Base-by-base conservation (phyloP, 2,797 vertebrate species). In the Pelochelys cantorii region DNA sequence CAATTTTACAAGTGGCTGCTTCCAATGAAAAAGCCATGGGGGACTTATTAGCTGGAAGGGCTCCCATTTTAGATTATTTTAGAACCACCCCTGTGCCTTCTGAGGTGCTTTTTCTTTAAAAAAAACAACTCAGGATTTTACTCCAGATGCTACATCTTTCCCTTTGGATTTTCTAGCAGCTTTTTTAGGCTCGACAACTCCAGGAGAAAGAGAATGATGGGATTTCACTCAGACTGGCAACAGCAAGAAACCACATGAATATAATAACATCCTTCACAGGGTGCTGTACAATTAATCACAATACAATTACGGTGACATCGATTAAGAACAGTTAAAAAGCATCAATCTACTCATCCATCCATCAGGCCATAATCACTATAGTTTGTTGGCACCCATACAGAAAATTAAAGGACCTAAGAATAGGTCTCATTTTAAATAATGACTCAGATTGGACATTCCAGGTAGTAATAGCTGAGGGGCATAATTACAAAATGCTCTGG, bases 241-340 rank as follows among this genome's bases (percentile, higher is more conserved):
- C 62, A 87, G 86, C 42, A 95, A 82, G 29, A 79, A 89, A 71
- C 81, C 79, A 83, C 60, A 92, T 93, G 94, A 96, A 88, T 83
- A 94, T 31, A 89, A 94, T 31, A 89, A 88, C 85, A 85, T 90
- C 92, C 96, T 96, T 91, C 93, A 90, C 91, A 95, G 92, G 97
- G 96, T 92, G 84, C 79, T 88, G 57, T 85, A 90, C 94, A 93
- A 93, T 97, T 94, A 96, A 97, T 96, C 94, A 94, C 95, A 95
- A 95, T 96, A 95, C 96, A 96, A 97, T 94, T 95, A 87, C 81
- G 96, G 91, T 62, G 90, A 90, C 93, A 97, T 96, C 95, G 95
- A 97, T 97, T 94, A 59, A 65, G 91, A 94, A 93, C 95, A 95
- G 97, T 97, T 97, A 96, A 97, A 97, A 96, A 96, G 95, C 97